phyloP scores from a whole-genome alignment of 2,797 vertebrate species.

The Enteromius fasciolatus region DNA sequence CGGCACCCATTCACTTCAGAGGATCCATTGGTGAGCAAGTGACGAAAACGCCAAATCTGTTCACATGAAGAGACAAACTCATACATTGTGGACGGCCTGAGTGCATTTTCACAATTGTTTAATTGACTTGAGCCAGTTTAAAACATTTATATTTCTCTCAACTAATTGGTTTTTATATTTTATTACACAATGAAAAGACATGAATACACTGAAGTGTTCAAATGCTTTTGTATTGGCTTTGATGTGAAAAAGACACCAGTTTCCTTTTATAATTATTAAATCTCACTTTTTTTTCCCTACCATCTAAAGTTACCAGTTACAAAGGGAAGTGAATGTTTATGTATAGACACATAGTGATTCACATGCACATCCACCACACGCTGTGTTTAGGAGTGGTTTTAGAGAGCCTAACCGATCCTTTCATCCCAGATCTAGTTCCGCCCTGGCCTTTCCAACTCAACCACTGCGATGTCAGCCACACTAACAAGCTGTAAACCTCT shows the following conservation, averaged over 20 bases:
- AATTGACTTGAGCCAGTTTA: neutral
- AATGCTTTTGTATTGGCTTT: neutral
- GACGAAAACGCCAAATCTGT: neutral
- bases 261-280: neutral
- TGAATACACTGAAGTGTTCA: no score
- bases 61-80: neutral
- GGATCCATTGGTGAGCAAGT: neutral
- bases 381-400: conserved; percentile 45
- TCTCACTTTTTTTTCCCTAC: neutral
- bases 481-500: conserved; percentile 30
- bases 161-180: no score
- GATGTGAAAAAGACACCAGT: neutral
- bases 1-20: neutral
- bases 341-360: conserved; percentile 21
- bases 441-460: conserved; percentile 38
- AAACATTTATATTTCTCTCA: no score
- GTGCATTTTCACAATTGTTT: neutral
- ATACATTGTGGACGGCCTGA: neutral
- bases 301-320: neutral
- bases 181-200: no score
- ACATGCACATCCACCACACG: conserved; percentile 7
- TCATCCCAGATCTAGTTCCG: conserved; percentile 47
- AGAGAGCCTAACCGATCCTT: conserved; percentile 33
- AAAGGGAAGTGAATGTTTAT: conserved; percentile 29
- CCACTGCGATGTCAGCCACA: conserved; percentile 27